Evolutionary conservation across 2,113 vertebrate species (phyloP), one percentile per base, ranked within the genome.

Genomic region (Neodontobutis hainanensis): DNA sequence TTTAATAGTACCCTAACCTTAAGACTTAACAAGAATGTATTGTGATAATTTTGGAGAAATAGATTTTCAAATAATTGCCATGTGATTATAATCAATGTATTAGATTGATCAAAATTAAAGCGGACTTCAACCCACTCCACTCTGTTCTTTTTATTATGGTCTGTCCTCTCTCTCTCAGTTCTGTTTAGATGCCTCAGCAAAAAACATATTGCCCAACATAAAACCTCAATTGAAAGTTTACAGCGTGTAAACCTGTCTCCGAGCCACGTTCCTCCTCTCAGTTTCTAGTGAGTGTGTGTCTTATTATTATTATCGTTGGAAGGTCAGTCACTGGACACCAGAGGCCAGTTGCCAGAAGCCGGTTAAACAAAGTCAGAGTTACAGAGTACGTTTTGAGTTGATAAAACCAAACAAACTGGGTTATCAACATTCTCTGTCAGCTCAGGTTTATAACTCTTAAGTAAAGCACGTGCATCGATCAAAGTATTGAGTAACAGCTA

Each of bases 201-300:
- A 74, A 55, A 55, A 57, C 56, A 61, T 70, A 60, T 11, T 12
- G 11, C 50, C 44, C 4, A 11, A 34, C n/a, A 36, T 42, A 27
- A 51, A 6, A 14, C 5, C 19, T 32, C 3, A 5, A 58, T 27
- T 32, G 27, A 47, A 34, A 38, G 12, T 72, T 72, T 75, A 51
- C 9, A 46, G 32, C 34, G 50, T 65, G n/a, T 76, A 45, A 45
- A 70, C 66, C 56, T 70, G 44, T 63, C 65, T 15, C 16, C n/a
- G 53, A 67, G 64, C 51, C 27, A 44, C 35, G 10, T 66, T 43
- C 15, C 15, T 58, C 8, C 55, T 58, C n/a, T 45, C 11, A 12
- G 32, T 5, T 45, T 70, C 36, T 11, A 38, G 36, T 16, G 8
- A 50, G 27, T 43, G 42, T 7, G 27, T 32, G 43, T 5, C n/a